A percentile compares a stretch with the other conserved stretches of the same genome.
These are phyloP conservation scores for Rhadinocentrus ornatus DNA, from an alignment of 2,797 vertebrate genomes.

Conservation along the genomic window DNA sequence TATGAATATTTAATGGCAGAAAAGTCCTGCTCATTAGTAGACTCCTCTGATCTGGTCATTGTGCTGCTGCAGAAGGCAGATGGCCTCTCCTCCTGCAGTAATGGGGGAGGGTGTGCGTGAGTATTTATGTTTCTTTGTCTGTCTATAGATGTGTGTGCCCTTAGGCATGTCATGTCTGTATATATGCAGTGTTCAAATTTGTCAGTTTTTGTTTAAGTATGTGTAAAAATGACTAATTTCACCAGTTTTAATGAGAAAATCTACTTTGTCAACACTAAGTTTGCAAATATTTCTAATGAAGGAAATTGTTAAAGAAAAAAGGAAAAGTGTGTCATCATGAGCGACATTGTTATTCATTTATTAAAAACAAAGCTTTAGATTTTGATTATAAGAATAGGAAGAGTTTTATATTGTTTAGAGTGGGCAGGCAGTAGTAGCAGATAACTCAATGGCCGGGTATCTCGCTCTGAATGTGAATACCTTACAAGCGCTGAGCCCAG, in stretches of 20 bases:
- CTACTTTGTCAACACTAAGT: conserved; percentile 1
- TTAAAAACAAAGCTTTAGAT: conserved; percentile 24
- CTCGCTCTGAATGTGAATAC: conserved; percentile 59
- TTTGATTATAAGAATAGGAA: conserved; percentile 30
- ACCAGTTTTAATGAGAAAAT: conserved; percentile 4
- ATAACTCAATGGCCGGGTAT: conserved; percentile 37
- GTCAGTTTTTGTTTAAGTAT: conserved; percentile 8
- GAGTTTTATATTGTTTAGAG: conserved; percentile 21
- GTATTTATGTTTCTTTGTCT: conserved; percentile 44
- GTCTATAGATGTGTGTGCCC: conserved; percentile 23
- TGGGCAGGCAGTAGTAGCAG: conserved; percentile 37
- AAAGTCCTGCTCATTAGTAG: conserved; percentile 62
- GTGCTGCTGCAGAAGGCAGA: conserved; percentile 75
- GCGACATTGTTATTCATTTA: conserved; percentile 5
- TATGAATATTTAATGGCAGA: conserved; percentile 58
- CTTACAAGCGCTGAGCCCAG: conserved; percentile 49
- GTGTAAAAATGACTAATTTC: background rate
- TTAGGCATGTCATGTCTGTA: conserved; percentile 23
- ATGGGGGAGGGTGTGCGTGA: conserved; percentile 54
- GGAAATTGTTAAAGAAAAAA: background rate
- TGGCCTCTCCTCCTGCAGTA: conserved; percentile 67
- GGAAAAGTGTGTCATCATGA: background rate
- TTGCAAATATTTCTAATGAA: conserved; percentile 37
- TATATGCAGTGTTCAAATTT: background rate
- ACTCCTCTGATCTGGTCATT: conserved; percentile 71